Evolutionary conservation across 1,140 invertebrate genomes (phyloP).

Genomic region (Drosophila carrolli): DNA sequence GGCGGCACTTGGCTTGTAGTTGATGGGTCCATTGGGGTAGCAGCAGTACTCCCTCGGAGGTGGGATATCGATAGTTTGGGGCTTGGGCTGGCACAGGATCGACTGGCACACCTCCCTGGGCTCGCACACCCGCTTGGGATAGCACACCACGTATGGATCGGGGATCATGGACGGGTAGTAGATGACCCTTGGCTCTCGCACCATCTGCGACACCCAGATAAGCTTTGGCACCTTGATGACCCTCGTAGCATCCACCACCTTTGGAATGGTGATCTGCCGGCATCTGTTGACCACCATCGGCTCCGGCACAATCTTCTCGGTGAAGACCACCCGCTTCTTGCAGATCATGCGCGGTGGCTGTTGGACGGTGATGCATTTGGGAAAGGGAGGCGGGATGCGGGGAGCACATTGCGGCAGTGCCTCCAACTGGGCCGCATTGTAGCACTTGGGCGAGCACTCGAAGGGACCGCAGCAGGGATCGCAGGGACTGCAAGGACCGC

Average conservation of each 20-base stretch:
- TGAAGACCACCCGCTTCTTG: constrained; percentile 77
- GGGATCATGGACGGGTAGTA: constrained; percentile 81
- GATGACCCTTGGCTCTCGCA: constrained; percentile 73
- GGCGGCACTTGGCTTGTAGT: constrained; percentile 73
- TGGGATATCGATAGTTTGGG: constrained; percentile 76
- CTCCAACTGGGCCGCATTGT: constrained; percentile 70
- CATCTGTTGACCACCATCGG: constrained; percentile 79
- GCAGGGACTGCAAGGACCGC: constrained; percentile 72
- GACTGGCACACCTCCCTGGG: constrained; percentile 78
- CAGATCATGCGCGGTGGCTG: constrained; percentile 79
- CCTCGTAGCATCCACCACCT: constrained; percentile 73
- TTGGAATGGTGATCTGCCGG: constrained; percentile 74
- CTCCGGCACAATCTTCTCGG: constrained; percentile 73
- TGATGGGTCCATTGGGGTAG: constrained; percentile 78
- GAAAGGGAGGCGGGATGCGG: constrained; percentile 72
- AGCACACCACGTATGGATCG: constrained; percentile 81
- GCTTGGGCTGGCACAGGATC: constrained; percentile 79
- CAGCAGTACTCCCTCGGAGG: constrained; percentile 80
- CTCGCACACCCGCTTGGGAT: constrained; percentile 75
- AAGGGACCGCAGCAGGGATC: constrained; percentile 79
- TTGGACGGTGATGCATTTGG: constrained; percentile 78
- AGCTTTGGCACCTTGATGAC: constrained; percentile 77
- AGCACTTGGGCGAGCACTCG: constrained; percentile 79
- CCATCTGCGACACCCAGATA: constrained; percentile 80
- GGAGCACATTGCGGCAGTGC: constrained; percentile 78